Percentiles rank a stretch among this genome's conserved stretches.
These are phyloP conservation scores for Aphrophora alni DNA, from an alignment of 2,888 invertebrate genomes.

Conservation along the genomic window DNA sequence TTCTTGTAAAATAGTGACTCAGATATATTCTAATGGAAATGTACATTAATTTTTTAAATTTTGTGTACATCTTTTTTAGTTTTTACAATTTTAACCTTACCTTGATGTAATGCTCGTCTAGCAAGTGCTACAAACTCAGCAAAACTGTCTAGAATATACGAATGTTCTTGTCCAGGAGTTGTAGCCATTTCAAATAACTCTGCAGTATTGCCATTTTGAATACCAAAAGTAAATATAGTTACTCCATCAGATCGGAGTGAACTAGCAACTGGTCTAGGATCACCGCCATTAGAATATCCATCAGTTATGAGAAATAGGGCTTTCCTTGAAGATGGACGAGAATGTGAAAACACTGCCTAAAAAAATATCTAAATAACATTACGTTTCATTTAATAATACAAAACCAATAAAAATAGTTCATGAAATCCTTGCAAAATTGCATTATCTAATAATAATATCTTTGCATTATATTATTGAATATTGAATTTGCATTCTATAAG, in stretches of 20 bases:
- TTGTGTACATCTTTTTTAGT: background rate
- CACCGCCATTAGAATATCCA: constrained; percentile 73
- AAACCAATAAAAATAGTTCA: no score
- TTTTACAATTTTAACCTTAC: constrained; percentile 54
- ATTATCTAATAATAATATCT: no score
- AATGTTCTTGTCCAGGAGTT: constrained; percentile 66
- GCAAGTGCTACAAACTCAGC: constrained; percentile 73
- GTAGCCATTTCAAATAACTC: constrained; percentile 70
- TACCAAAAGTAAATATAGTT: constrained; percentile 62
- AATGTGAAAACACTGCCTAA: constrained; percentile 60
- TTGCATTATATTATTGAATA: no score
- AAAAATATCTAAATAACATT: constrained; percentile 41
- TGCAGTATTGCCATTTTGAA: constrained; percentile 66
- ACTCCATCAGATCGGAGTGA: constrained; percentile 60
- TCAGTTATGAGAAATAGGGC: constrained; percentile 73
- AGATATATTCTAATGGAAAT: no score
- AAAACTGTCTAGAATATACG: constrained; percentile 71
- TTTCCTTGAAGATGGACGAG: constrained; percentile 61
- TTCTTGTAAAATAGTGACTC: no score
- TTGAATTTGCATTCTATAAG: no score
- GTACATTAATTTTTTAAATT: no score
- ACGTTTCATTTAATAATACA: no score
- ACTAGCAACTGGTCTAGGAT: constrained; percentile 67
- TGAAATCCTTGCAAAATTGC: no score
- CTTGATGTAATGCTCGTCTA: constrained; percentile 69